Percentiles rank a stretch among this genome's conserved stretches.
Evolutionary conservation across 2,888 invertebrate species (phyloP).

Genomic region (Cephonodes hylas): DNA sequence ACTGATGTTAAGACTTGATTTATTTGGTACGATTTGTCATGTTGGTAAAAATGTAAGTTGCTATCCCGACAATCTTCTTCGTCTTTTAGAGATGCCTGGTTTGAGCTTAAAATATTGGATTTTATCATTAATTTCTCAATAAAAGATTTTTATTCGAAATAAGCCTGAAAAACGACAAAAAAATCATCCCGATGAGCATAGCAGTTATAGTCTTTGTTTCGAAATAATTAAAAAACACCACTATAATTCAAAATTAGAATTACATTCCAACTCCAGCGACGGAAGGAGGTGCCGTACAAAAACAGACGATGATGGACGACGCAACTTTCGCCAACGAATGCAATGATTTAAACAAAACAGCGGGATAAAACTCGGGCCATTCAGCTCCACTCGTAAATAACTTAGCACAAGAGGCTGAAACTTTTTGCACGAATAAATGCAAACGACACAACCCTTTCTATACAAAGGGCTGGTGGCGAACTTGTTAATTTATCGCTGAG

Average conservation of each 20-base stretch:
- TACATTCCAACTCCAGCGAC: too few relatives aligned
- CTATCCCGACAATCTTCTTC: too few relatives aligned
- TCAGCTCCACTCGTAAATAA: conserved; percentile 28
- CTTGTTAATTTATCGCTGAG: conserved; percentile 50
- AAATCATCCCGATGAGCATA: too few relatives aligned
- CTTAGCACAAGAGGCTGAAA: conserved; percentile 23
- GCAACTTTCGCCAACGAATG: neutral
- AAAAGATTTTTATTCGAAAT: too few relatives aligned
- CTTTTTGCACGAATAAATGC: conserved; percentile 42
- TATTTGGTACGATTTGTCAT: neutral
- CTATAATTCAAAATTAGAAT: too few relatives aligned
- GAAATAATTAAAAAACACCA: too few relatives aligned
- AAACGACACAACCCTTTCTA: conserved; percentile 38
- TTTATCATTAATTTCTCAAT: too few relatives aligned
- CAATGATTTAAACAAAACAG: conserved; percentile 13
- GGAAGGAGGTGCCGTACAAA: neutral
- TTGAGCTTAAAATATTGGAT: too few relatives aligned
- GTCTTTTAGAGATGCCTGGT: too few relatives aligned
- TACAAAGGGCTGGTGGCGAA: conserved; percentile 40
- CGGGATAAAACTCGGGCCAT: conserved; percentile 24
- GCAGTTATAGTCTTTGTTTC: too few relatives aligned
- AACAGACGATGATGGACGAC: neutral
- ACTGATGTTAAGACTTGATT: neutral
- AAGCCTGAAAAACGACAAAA: too few relatives aligned
- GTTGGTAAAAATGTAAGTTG: too few relatives aligned